Percentiles rank a stretch among this genome's conserved stretches.
These are phyloP conservation scores for Zele albiditarsus DNA, from an alignment of 2,888 invertebrate species.

Conservation along the genomic window DNA sequence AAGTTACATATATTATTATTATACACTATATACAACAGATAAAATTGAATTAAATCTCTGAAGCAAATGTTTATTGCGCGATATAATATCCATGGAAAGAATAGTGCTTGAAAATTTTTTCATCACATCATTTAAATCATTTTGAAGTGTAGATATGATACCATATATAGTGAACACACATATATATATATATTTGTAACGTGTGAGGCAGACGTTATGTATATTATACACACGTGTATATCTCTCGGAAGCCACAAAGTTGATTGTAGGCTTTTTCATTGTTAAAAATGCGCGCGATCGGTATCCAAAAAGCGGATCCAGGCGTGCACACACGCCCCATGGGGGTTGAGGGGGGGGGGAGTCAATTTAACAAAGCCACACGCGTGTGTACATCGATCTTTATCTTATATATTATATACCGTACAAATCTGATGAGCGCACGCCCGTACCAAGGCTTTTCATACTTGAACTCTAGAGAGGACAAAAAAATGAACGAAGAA, in stretches of 20 bases:
- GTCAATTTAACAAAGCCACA: conserved; percentile 33
- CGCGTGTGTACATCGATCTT: conserved; percentile 37
- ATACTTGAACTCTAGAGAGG: conserved; percentile 32
- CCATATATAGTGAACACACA: too few relatives aligned
- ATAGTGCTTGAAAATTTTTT: not conserved
- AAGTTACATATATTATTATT: too few relatives aligned
- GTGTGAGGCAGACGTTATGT: conserved; percentile 3
- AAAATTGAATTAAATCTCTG: not conserved
- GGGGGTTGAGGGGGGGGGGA: too few relatives aligned
- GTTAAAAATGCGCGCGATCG: not conserved
- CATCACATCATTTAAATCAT: not conserved
- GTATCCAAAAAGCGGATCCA: conserved; percentile 19
- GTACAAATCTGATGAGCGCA: conserved; percentile 43
- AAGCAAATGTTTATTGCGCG: not conserved
- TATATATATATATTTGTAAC: not conserved
- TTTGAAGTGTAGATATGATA: not conserved
- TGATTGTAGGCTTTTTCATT: conserved; percentile 6
- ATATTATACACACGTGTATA: conserved; percentile 12
- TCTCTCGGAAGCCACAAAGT: conserved; percentile 25
- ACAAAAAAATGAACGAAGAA: conserved; percentile 17
- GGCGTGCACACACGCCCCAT: conserved; percentile 5
- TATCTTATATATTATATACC: conserved; percentile 6
- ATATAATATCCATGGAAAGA: not conserved
- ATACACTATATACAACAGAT: not conserved
- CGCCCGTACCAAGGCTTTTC: conserved; percentile 29